Evolutionary conservation across 2,888 invertebrate species (phyloP), one percentile per base, ranked within the genome.

Genomic region (Brachycybe producta): DNA sequence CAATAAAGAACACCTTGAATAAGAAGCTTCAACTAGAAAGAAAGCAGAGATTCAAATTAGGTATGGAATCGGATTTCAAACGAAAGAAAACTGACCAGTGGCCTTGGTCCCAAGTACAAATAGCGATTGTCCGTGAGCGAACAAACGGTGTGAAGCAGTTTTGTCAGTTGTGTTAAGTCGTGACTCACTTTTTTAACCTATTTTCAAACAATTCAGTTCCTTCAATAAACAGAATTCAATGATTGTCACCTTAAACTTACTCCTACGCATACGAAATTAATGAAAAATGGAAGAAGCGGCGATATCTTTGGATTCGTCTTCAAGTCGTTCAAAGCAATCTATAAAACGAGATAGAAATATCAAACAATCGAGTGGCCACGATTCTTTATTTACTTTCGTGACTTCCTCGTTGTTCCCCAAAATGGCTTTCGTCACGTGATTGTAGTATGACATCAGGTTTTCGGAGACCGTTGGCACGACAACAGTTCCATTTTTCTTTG

Each of bases 241-340:
- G 19, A n/a, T n/a, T n/a, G n/a, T n/a, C n/a, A n/a, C n/a, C n/a
- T n/a, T n/a, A n/a, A n/a, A 59, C 64, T 61, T 57, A 67, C 66
- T 56, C 66, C 66, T 61, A 62, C 63, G 17, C 61, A 58, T 7
- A 67, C 59, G 59, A 67, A 67, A 56, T 63, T 66, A 43, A 67
- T 60, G 56, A 67, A 60, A 46, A 62, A 64, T 13, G 66, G 64
- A 38, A 68, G 52, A 3, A 67, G 55, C 19, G 65, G 63, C 2
- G 62, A 56, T n/a, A 66, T 62, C 49, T 63, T 63, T 26, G 60
- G 51, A 54, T 66, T 66, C 11, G 59, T 60, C 46, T 58, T 56
- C 40, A 67, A 49, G 53, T 67, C 66, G 23, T 53, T 51, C 36
- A 66, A 55, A 3, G 66, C 66, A 40, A 60, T 53, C 66, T 67